These are phyloP conservation scores for Macaria notata DNA, from an alignment of 2,888 invertebrate genomes.

Conservation along the genomic window DNA sequence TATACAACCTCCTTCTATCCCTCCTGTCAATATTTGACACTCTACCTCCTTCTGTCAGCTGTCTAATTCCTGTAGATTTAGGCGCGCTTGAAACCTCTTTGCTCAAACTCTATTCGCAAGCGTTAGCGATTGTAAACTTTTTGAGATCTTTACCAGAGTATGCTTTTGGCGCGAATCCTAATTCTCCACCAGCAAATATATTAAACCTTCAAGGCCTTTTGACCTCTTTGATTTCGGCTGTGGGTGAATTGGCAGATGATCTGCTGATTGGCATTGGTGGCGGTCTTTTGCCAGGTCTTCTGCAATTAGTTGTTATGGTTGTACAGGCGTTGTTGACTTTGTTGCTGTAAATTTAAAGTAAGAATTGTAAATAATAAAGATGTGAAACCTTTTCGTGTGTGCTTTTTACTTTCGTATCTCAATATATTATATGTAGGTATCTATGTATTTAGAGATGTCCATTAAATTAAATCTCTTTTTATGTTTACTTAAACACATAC, in stretches of 20 bases:
- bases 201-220: constrained; percentile 60
- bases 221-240: constrained; percentile 50
- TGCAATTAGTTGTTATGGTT: constrained; percentile 63
- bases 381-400: not conserved
- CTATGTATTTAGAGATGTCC: no score
- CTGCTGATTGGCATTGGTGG: constrained; percentile 63
- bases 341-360: constrained; percentile 43
- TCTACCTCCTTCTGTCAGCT: constrained; percentile 65
- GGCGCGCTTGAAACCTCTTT: constrained; percentile 70
- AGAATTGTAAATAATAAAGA: constrained; percentile 4
- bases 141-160: constrained; percentile 65
- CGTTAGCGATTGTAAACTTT: constrained; percentile 72
- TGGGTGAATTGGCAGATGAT: constrained; percentile 65
- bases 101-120: constrained; percentile 70
- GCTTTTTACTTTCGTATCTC: not conserved
- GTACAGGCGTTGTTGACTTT: constrained; percentile 58
- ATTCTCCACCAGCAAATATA: constrained; percentile 50
- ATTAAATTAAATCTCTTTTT: no score
- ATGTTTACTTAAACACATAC: no score
- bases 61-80: constrained; percentile 68
- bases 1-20: constrained; percentile 71
- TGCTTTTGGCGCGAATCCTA: constrained; percentile 65
- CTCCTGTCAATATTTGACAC: constrained; percentile 74
- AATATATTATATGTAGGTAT: no score
- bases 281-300: constrained; percentile 61